Evolutionary conservation across 2,888 invertebrate genomes (phyloP).

Genomic region (Bembecia ichneumoniformis): DNA sequence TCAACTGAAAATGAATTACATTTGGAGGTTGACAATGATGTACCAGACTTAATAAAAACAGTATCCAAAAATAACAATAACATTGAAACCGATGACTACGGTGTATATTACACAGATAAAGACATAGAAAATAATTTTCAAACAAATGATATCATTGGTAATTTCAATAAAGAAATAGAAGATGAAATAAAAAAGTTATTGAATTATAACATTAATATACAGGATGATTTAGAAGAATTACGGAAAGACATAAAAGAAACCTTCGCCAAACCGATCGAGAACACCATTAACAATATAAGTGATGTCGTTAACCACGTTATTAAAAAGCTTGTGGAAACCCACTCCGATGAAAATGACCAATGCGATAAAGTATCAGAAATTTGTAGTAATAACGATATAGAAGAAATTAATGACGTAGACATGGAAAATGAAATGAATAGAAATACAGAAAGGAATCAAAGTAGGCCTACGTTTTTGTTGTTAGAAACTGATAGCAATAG

Average conservation of each 20-base stretch:
- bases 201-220: conserved; percentile 60
- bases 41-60: conserved; percentile 60
- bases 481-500: conserved; percentile 47
- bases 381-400: conserved; percentile 17
- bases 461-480: conserved; percentile 60
- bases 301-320: conserved; percentile 68
- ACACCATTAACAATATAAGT: conserved; percentile 65
- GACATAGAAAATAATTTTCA: conserved; percentile 65
- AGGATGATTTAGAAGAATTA: conserved; percentile 60
- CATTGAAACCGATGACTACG: conserved; percentile 30
- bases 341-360: conserved; percentile 33
- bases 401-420: conserved; percentile 33
- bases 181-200: conserved; percentile 69
- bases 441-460: conserved; percentile 53
- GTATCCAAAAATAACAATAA: conserved; percentile 54
- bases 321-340: conserved; percentile 58
- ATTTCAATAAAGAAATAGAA: conserved; percentile 74
- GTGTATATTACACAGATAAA: conserved; percentile 42
- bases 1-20: conserved; percentile 20
- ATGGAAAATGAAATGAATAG: conserved; percentile 53
- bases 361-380: conserved; percentile 13
- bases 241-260: conserved; percentile 65
- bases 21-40: conserved; percentile 36
- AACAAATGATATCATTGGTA: conserved; percentile 67
- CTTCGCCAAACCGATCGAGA: conserved; percentile 62